These are phyloP conservation scores for Tautogolabrus adspersus DNA, from an alignment of 2,113 vertebrate species.

Conservation along the genomic window DNA sequence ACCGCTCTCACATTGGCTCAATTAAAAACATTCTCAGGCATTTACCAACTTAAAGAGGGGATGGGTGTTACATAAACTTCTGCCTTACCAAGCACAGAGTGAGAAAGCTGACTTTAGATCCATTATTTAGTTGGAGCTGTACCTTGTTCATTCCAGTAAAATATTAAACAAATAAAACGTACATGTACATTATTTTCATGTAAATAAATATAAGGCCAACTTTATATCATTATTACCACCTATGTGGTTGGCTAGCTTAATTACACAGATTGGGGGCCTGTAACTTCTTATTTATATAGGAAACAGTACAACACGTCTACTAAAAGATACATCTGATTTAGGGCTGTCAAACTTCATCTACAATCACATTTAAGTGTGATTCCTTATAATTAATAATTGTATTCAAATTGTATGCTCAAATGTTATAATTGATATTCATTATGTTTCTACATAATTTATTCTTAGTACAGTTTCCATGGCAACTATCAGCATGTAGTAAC, in stretches of 20 bases:
- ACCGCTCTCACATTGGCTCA: constrained; percentile 62
- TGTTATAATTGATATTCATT: too few relatives aligned
- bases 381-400: too few relatives aligned
- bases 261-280: too few relatives aligned
- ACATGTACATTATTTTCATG: neutral
- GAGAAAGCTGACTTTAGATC: neutral
- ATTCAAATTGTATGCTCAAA: too few relatives aligned
- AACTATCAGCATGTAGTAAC: too few relatives aligned
- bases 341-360: too few relatives aligned
- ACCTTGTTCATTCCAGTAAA: neutral
- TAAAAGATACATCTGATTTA: neutral
- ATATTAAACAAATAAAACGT: neutral
- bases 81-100: constrained; percentile 2
- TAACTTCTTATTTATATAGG: neutral
- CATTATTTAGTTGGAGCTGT: neutral
- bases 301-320: neutral
- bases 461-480: too few relatives aligned
- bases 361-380: too few relatives aligned
- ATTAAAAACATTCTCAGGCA: constrained; percentile 66
- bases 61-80: constrained; percentile 30
- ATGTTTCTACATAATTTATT: too few relatives aligned
- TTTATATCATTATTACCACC: too few relatives aligned
- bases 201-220: too few relatives aligned
- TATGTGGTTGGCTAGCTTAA: too few relatives aligned
- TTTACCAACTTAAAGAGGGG: constrained; percentile 35